Evolutionary conservation across 2,888 invertebrate genomes (phyloP).

Genomic region (Drosophila paramelanica): DNA sequence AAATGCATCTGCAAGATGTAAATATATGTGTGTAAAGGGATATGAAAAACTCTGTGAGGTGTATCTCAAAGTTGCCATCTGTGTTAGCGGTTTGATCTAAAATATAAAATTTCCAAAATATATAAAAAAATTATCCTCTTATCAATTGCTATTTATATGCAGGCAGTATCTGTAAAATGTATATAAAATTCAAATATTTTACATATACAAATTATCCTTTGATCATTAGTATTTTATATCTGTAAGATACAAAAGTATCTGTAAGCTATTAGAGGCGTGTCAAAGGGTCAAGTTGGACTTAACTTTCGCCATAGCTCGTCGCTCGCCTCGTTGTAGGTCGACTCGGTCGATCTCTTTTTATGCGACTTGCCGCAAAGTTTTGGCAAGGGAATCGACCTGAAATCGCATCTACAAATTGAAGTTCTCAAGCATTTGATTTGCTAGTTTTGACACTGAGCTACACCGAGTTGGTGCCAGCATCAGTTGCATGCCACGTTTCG

Average conservation of each 20-base stretch:
- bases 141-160: no score
- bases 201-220: no score
- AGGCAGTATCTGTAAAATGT: no score
- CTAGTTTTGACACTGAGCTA: not conserved
- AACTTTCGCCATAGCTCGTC: no score
- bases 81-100: no score
- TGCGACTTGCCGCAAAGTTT: not conserved
- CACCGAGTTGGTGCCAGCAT: not conserved
- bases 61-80: no score
- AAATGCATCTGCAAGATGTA: no score
- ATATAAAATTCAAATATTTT: no score
- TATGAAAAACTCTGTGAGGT: no score
- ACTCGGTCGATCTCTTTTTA: not conserved
- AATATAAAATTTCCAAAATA: no score
- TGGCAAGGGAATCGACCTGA: not conserved
- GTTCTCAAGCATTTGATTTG: conserved; percentile 3
- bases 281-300: not conserved
- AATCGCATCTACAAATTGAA: not conserved
- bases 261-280: not conserved
- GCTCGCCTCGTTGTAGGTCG: not conserved
- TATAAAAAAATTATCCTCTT: no score
- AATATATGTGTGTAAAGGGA: no score
- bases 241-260: not conserved
- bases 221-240: not conserved
- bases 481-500: not conserved